Conservation (phyloP, 2,888 invertebrate species). For the Antitype chi region DNA sequence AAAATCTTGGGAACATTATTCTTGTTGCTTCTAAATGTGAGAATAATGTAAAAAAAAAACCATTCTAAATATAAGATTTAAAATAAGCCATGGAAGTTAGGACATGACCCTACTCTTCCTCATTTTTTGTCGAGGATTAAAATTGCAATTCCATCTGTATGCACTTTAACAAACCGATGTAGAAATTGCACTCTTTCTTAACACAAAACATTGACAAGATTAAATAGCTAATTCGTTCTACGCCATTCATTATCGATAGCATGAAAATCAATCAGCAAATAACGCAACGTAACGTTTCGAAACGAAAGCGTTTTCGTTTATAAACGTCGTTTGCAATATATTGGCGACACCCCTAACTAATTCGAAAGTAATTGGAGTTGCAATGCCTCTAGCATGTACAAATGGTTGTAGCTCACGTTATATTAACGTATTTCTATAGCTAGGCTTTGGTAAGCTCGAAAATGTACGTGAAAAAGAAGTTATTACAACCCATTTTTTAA, state of each 20-base stretch:
- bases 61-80: too few relatives aligned
- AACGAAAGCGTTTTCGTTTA: slow-evolving; percentile 33
- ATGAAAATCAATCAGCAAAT: slow-evolving; percentile 52
- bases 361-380: slow-evolving; percentile 39
- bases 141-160: background rate
- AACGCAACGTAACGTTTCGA: slow-evolving; percentile 38
- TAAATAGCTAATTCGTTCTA: slow-evolving; percentile 51
- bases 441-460: background rate
- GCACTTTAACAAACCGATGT: slow-evolving; percentile 32
- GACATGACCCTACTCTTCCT: too few relatives aligned
- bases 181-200: slow-evolving; percentile 18
- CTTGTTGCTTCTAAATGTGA: too few relatives aligned
- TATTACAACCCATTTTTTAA: background rate
- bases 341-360: slow-evolving; percentile 53
- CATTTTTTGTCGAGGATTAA: background rate
- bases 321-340: slow-evolving; percentile 38
- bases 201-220: slow-evolving; percentile 30
- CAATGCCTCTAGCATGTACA: background rate
- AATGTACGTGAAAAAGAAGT: background rate
- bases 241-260: slow-evolving; percentile 35
- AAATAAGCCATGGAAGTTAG: too few relatives aligned
- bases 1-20: too few relatives aligned
- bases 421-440: background rate
- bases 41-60: too few relatives aligned
- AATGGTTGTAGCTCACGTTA: slow-evolving; percentile 20